Evolutionary conservation across 2,797 vertebrate species (phyloP).

Genomic region (Cirrhinus mrigala): DNA sequence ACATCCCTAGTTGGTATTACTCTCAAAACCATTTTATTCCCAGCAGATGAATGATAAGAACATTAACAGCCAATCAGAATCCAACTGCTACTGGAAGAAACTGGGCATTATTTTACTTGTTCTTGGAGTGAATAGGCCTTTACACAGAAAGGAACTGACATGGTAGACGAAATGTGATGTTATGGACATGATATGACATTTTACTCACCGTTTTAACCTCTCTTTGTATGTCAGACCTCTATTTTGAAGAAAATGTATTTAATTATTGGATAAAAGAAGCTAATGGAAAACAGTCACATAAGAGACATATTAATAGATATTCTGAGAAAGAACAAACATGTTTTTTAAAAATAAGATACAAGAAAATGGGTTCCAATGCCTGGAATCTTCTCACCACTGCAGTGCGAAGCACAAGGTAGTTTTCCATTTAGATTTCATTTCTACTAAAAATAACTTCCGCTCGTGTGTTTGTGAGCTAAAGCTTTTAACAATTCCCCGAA

Average conservation of each 20-base stretch:
- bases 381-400: not conserved
- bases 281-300: not conserved
- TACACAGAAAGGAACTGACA: not conserved
- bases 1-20: not conserved
- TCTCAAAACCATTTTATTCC: not conserved
- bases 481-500: conserved; percentile 40
- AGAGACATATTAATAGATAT: not conserved
- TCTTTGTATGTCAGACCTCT: not conserved
- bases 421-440: conserved; percentile 45
- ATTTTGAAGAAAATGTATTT: not conserved
- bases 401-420: conserved; percentile 25
- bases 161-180: not conserved
- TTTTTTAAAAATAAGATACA: not conserved
- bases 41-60: not conserved
- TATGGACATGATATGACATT: not conserved
- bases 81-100: not conserved
- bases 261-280: conserved; percentile 3
- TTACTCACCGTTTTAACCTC: not conserved
- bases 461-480: conserved; percentile 36
- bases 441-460: conserved; percentile 43
- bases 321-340: not conserved
- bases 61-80: not conserved
- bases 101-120: not conserved
- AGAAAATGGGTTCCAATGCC: not conserved
- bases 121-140: not conserved